Evolutionary conservation across 2,888 invertebrate genomes (phyloP).

Genomic region (Ectropis crepuscularia): DNA sequence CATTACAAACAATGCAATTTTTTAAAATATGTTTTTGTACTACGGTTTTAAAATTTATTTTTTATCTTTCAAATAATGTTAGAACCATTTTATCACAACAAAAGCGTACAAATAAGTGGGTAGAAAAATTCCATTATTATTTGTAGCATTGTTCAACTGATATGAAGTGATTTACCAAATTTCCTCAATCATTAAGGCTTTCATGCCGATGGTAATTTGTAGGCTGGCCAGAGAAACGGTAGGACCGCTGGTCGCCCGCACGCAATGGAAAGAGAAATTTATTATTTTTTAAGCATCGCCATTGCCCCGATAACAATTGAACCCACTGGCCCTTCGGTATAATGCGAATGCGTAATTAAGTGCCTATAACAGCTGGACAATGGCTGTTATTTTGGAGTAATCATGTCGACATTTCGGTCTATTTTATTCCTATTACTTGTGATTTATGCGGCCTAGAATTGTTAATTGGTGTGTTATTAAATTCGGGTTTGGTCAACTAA

Average conservation of each 20-base stretch:
- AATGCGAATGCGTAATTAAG: constrained; percentile 32
- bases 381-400: constrained; percentile 27
- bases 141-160: constrained; percentile 53
- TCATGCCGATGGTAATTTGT: constrained; percentile 63
- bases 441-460: constrained; percentile 7
- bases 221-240: constrained; percentile 40
- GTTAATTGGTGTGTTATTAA: constrained; percentile 9
- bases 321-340: constrained; percentile 24
- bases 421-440: constrained; percentile 16
- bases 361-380: constrained; percentile 23
- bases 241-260: constrained; percentile 47
- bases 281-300: constrained; percentile 44
- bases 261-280: constrained; percentile 52
- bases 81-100: constrained; percentile 32
- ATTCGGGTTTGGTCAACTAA: constrained; percentile 4
- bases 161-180: constrained; percentile 64
- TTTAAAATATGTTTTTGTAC: too few species aligned
- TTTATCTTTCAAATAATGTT: constrained; percentile 1
- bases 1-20: too few species aligned
- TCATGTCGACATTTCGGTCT: constrained; percentile 13
- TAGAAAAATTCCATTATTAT: constrained; percentile 48
- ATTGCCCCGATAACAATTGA: constrained; percentile 33
- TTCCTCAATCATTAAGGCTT: constrained; percentile 62
- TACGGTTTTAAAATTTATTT: too few species aligned
- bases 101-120: constrained; percentile 36